Conservation (phyloP, 1,140 invertebrate species). For the Armadillidium nasatum region DNA sequence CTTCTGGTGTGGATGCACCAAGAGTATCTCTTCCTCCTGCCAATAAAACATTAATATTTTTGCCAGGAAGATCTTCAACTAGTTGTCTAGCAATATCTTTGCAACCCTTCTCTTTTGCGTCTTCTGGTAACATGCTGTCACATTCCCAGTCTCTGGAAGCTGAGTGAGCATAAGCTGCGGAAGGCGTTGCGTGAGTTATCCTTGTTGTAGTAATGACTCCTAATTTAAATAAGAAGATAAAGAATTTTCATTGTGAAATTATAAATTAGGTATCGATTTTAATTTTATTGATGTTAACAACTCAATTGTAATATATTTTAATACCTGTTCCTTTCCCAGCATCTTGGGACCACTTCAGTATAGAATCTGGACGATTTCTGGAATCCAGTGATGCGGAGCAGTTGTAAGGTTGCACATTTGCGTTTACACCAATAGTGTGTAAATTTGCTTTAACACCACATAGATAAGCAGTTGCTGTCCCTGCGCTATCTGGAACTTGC, state of each 20-base stretch:
- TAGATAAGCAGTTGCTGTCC: slow-evolving; percentile 80
- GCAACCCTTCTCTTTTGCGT: slow-evolving; percentile 25
- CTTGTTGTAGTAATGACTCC: slow-evolving; percentile 65
- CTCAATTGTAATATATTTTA: too few relatives aligned
- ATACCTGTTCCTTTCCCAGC: slow-evolving; percentile 29
- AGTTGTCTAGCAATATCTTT: slow-evolving; percentile 45
- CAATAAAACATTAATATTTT: slow-evolving; percentile 20
- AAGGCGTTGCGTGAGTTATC: slow-evolving; percentile 74
- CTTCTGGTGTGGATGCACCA: not conserved
- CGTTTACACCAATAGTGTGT: slow-evolving; percentile 55
- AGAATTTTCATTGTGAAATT: too few relatives aligned
- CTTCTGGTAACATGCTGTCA: slow-evolving; percentile 34
- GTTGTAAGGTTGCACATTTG: not conserved
- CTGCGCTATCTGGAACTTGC: slow-evolving; percentile 83
- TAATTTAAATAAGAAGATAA: slow-evolving; percentile 26
- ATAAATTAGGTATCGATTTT: too few relatives aligned
- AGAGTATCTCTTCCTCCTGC: slow-evolving; percentile 23
- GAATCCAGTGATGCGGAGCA: not conserved
- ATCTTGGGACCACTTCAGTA: slow-evolving; percentile 38
- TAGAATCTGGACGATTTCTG: slow-evolving; percentile 36
- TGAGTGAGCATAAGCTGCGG: slow-evolving; percentile 51
- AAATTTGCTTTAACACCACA: slow-evolving; percentile 79
- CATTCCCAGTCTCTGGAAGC: slow-evolving; percentile 46
- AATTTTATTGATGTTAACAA: too few relatives aligned
- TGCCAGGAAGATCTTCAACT: slow-evolving; percentile 42